A percentile compares a stretch with the other conserved stretches of the same genome.
phyloP scores from a whole-genome alignment of 2,113 vertebrate genomes.

The Corythornis cristatus region DNA sequence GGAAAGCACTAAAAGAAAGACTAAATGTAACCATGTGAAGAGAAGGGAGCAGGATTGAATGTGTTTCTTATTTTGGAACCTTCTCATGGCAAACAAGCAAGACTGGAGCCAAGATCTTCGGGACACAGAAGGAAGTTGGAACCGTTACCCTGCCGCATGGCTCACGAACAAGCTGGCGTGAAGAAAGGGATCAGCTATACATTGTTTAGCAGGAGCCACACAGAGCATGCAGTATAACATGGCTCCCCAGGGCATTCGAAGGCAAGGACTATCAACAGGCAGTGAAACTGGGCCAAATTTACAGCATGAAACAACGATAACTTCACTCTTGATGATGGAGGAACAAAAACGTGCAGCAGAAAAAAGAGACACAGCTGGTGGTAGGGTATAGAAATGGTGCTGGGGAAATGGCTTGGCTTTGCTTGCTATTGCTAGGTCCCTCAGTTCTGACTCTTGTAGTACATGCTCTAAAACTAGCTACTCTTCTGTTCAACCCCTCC shows the following conservation, averaged over 20 bases:
- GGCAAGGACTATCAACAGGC: background rate
- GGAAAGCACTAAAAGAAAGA: slow-evolving; percentile 17
- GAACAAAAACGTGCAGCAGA: background rate
- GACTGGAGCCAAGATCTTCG: slow-evolving; percentile 34
- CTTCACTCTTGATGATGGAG: background rate
- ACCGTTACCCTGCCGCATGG: background rate
- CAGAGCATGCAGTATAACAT: slow-evolving; percentile 10
- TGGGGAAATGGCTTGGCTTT: background rate
- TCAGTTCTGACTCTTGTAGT: background rate
- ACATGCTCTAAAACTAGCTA: background rate
- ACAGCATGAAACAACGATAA: background rate
- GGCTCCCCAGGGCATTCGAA: slow-evolving; percentile 10
- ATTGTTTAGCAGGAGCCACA: slow-evolving; percentile 31
- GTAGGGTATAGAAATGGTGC: background rate
- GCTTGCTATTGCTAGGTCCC: background rate
- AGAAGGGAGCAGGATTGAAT: slow-evolving; percentile 18
- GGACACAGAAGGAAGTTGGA: slow-evolving; percentile 49
- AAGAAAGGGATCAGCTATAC: slow-evolving; percentile 12
- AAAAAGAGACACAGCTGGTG: background rate
- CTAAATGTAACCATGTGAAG: slow-evolving; percentile 18
- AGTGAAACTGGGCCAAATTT: slow-evolving; percentile 23
- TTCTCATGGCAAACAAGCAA: slow-evolving; percentile 49
- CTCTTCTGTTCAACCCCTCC: background rate
- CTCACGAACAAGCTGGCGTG: background rate
- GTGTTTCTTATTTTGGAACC: slow-evolving; percentile 53